Percentiles rank a stretch among this genome's conserved stretches.
These are phyloP conservation scores for Meteorus colon DNA, from an alignment of 2,888 invertebrate genomes.

Conservation along the genomic window DNA sequence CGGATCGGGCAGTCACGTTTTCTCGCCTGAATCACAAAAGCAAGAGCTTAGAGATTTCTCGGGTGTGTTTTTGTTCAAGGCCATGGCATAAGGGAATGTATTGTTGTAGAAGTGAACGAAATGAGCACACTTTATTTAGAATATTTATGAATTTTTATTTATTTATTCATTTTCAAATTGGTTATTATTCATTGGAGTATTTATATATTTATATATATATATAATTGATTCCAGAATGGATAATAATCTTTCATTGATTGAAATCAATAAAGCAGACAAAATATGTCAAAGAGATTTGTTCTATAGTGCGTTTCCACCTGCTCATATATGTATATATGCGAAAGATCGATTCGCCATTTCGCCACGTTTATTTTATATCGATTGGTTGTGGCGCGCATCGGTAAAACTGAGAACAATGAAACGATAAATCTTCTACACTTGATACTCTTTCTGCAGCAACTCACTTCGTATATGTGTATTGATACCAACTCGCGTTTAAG, in stretches of 20 bases:
- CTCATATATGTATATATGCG: neutral
- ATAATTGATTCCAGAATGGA: neutral
- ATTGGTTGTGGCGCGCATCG: constrained; percentile 22
- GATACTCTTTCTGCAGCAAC: neutral
- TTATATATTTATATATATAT: neutral
- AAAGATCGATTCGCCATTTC: constrained; percentile 4
- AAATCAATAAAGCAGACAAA: constrained; percentile 1
- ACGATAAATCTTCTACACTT: constrained; percentile 26
- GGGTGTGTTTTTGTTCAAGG: constrained; percentile 32
- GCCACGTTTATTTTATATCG: constrained; percentile 14
- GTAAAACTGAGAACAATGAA: constrained; percentile 18
- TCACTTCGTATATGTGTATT: neutral
- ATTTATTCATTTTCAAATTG: neutral
- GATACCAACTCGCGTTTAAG: neutral
- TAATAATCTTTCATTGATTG: neutral
- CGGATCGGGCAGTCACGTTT: constrained; percentile 34
- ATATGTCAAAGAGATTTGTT: constrained; percentile 5
- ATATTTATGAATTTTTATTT: neutral
- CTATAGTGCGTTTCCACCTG: neutral
- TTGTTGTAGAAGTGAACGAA: neutral
- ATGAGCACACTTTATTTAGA: neutral
- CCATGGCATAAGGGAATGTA: constrained; percentile 4
- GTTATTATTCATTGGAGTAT: neutral
- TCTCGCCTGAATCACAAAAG: constrained; percentile 19
- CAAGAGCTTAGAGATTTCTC: constrained; percentile 23